A percentile compares a stretch with the other conserved stretches of the same genome.
Evolutionary conservation across 1,140 invertebrate species (phyloP).

Genomic region (Solen grandis): DNA sequence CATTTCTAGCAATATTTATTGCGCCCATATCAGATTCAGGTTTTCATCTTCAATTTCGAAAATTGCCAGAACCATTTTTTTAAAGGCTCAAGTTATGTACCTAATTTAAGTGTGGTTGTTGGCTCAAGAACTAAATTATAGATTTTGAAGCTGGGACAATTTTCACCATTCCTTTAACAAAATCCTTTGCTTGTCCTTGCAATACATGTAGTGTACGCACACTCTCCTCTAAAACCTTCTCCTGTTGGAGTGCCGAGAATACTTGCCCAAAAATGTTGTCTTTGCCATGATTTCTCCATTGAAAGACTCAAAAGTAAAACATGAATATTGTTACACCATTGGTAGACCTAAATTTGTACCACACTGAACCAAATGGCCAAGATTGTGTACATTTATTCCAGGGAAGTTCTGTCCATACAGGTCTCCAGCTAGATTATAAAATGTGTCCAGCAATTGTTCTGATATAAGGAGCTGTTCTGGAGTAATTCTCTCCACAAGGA

Average conservation of each 20-base stretch:
- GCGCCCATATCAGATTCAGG: not conserved
- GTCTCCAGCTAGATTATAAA: not conserved
- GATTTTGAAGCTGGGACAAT: slow-evolving; percentile 10
- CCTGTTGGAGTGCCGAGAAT: slow-evolving; percentile 39
- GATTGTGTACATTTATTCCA: slow-evolving; percentile 46
- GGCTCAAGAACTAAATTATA: not conserved
- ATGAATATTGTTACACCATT: slow-evolving; percentile 45
- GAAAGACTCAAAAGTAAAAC: slow-evolving; percentile 54
- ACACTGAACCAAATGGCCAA: slow-evolving; percentile 15
- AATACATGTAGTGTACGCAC: not conserved
- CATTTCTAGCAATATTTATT: slow-evolving; percentile 4
- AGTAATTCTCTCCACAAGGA: slow-evolving; percentile 24
- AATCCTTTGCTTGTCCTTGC: not conserved
- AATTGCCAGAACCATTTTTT: not conserved
- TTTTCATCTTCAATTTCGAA: not conserved
- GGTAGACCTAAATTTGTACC: slow-evolving; percentile 39
- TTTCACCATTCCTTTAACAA: slow-evolving; percentile 2
- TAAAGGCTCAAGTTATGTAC: not conserved
- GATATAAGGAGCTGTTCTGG: slow-evolving; percentile 1
- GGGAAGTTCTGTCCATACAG: slow-evolving; percentile 29
- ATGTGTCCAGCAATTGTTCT: slow-evolving; percentile 27
- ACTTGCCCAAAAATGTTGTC: slow-evolving; percentile 50
- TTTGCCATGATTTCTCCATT: slow-evolving; percentile 58
- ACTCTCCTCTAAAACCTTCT: slow-evolving; percentile 32
- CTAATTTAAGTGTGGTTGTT: not conserved